phyloP scores from a whole-genome alignment of 2,888 invertebrate species.

The Chirona hameri region DNA sequence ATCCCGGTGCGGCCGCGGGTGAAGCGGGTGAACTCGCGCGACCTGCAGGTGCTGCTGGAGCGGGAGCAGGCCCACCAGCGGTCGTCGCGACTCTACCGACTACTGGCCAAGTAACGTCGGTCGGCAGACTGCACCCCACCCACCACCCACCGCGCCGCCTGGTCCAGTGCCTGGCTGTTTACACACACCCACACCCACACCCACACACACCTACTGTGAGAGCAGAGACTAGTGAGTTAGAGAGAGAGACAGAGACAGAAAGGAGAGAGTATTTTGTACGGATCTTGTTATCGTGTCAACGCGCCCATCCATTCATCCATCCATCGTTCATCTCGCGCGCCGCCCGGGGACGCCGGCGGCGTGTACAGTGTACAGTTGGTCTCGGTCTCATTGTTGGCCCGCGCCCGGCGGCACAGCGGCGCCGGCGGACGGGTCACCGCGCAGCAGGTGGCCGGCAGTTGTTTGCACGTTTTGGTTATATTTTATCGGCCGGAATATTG shows the following conservation, averaged over 20 bases:
- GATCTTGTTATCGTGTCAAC: not conserved
- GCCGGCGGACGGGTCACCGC: not conserved
- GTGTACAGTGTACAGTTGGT: not conserved
- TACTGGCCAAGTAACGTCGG: conserved; percentile 47
- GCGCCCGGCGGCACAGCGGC: not conserved
- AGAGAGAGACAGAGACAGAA: not conserved
- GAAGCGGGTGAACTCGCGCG: conserved; percentile 89
- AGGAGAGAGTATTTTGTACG: not conserved
- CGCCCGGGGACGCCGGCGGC: not conserved
- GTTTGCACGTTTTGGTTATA: not conserved
- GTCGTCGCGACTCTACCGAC: conserved; percentile 48
- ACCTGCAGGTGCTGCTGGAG: conserved; percentile 88
- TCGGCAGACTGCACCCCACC: no score
- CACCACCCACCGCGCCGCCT: not conserved
- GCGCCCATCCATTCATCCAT: conserved; percentile 8
- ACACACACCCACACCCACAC: no score
- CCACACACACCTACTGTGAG: no score
- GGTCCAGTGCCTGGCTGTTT: no score
- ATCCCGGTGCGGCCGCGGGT: conserved; percentile 78
- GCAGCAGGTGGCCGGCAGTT: not conserved
- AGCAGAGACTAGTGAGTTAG: no score
- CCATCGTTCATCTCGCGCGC: not conserved
- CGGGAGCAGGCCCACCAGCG: conserved; percentile 69
- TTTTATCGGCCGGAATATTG: conserved; percentile 1
- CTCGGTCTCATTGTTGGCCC: not conserved